Percentiles rank a stretch among this genome's conserved stretches.
Conservation (phyloP, 2,888 invertebrate species). For the Caenorhabditis macrosperma region DNA sequence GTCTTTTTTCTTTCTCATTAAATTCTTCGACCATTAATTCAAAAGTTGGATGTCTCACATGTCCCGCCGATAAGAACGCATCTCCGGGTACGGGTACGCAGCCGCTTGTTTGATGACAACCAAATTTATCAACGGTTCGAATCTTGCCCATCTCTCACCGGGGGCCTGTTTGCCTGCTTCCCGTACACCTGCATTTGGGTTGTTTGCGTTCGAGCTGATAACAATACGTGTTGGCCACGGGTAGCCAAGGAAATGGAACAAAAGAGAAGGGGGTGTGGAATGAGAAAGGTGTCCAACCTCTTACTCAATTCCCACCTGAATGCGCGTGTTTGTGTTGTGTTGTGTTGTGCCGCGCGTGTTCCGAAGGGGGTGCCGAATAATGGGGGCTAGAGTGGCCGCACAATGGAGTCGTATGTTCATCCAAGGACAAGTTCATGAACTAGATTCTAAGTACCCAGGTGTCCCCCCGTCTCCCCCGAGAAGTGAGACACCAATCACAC, state of each 20-base stretch:
- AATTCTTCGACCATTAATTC: too few relatives aligned
- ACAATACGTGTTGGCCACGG: conserved; percentile 1
- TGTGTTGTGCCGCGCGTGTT: neutral
- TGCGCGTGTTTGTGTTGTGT: neutral
- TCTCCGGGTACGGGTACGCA: neutral
- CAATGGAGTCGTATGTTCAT: conserved; percentile 45
- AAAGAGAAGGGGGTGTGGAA: too few relatives aligned
- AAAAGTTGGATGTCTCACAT: neutral
- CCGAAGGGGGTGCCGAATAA: conserved; percentile 40
- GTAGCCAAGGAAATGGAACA: too few relatives aligned
- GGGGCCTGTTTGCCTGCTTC: conserved; percentile 22
- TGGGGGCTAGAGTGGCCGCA: conserved; percentile 19
- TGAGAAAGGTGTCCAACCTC: too few relatives aligned
- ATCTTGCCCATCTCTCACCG: conserved; percentile 26
- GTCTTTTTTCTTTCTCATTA: too few relatives aligned
- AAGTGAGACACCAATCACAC: conserved; percentile 42
- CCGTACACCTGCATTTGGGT: conserved; percentile 4
- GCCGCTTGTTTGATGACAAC: conserved; percentile 26
- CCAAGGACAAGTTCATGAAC: conserved; percentile 57
- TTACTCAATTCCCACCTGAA: too few relatives aligned
- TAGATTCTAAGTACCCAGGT: conserved; percentile 46
- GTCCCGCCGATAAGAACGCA: neutral
- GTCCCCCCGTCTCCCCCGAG: neutral
- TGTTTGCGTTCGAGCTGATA: conserved; percentile 41
- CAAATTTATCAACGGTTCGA: conserved; percentile 32